Percentiles rank a stretch among this genome's conserved stretches.
Evolutionary conservation across 2,888 invertebrate species (phyloP).

Genomic region (Rambutsinella grinnellia): DNA sequence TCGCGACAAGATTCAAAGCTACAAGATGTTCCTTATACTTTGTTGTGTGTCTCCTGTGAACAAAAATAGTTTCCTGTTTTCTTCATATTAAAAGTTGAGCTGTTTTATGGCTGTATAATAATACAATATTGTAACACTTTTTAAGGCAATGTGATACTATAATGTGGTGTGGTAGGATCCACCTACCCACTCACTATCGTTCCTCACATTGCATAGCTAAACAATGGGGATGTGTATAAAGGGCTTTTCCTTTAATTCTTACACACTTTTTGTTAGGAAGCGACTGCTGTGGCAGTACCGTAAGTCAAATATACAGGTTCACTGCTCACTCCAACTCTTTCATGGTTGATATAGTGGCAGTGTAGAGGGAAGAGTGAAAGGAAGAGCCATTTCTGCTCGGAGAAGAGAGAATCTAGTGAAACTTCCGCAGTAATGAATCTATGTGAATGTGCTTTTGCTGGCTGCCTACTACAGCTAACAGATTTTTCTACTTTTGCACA

Average conservation of each 20-base stretch:
- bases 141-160: neutral
- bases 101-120: neutral
- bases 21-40: neutral
- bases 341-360: neutral
- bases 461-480: neutral
- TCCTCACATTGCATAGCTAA: neutral
- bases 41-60: no score
- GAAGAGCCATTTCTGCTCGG: constrained; percentile 37
- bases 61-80: neutral
- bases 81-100: neutral
- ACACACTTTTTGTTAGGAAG: neutral
- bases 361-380: constrained; percentile 9
- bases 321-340: neutral
- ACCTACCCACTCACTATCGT: neutral
- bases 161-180: neutral
- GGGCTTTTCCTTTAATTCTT: neutral
- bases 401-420: constrained; percentile 23
- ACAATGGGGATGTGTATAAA: neutral
- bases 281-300: neutral
- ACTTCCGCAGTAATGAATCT: constrained; percentile 56
- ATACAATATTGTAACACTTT: neutral
- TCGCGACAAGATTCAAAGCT: neutral
- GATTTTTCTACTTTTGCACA: no score
- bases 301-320: neutral
- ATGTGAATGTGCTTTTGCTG: constrained; percentile 10